Base-by-base conservation (phyloP, 2,888 invertebrate genomes). In the Limnephilus marmoratus region DNA sequence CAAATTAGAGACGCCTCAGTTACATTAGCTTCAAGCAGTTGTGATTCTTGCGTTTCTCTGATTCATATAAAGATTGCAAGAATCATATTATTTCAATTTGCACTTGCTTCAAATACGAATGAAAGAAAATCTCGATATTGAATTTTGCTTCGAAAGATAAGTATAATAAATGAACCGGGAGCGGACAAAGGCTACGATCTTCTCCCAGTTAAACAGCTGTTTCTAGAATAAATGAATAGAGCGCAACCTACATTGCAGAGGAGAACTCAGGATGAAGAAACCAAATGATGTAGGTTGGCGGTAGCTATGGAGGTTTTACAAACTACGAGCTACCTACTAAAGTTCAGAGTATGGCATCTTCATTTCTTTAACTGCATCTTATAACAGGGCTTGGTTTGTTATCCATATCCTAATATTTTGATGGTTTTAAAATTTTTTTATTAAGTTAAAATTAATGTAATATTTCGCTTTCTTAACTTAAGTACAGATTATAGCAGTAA, bases 321-420 rank as follows among this genome's bases (percentile, higher is more conserved):
- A 68, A n/a, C 24, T 68, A 68, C 68, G 24, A 68, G 68, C 12
- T 24, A 68, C 68, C 5, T 68, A 68, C 68, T 68, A n/a, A n/a
- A 68, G 24, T 68, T 68, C 68, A 24, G 37, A 34, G 37, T 15
- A 83, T 83, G 37, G 37, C 18, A 37, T 83, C 83, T 83, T 83
- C 83, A 83, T 83, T 83, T 83, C 37, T 12, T 24, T 0, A 5
- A 83, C 83, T 83, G 37, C 83, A 83, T 83, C 83, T 83, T 83
- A 37, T 7, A 9, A 83, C 18, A 2, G 37, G 18, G 37, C 34
- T 24, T 34, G 83, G 83, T 83, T 83, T 83, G 37, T 41, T 41
- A 83, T 37, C 34, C 31, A 24, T 3, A 37, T 37, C 37, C 15
- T 24, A 34, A 34, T 34, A 83, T 83, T 37, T 83, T 5, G 37